phyloP scores from a whole-genome alignment of 2,797 vertebrate genomes.

The Argentina silus region DNA sequence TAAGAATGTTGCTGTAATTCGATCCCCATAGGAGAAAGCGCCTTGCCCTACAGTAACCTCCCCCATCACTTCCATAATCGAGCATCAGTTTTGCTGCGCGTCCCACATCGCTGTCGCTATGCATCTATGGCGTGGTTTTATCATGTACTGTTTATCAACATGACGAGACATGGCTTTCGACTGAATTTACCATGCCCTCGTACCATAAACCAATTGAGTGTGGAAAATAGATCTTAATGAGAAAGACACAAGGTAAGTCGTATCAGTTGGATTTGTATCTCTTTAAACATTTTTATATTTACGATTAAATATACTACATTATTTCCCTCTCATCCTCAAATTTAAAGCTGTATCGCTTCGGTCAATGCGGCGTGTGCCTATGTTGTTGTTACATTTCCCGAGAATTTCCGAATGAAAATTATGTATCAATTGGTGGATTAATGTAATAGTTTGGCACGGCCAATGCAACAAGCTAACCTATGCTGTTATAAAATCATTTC shows the following conservation, averaged over 20 bases:
- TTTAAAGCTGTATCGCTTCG: background rate
- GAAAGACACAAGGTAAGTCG: constrained; percentile 65
- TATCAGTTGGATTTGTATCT: background rate
- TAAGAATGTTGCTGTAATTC: constrained; percentile 74
- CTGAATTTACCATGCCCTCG: constrained; percentile 25
- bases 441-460: background rate
- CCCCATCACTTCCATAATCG: constrained; percentile 51
- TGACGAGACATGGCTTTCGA: constrained; percentile 58
- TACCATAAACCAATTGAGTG: constrained; percentile 50
- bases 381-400: background rate
- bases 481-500: too few species aligned
- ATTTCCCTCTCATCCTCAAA: background rate
- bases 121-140: constrained; percentile 37
- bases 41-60: constrained; percentile 47
- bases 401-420: background rate
- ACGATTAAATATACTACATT: background rate
- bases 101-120: constrained; percentile 54
- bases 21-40: constrained; percentile 48
- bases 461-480: too few species aligned
- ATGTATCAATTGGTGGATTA: constrained; percentile 5
- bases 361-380: constrained; percentile 51
- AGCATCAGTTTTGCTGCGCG: constrained; percentile 62
- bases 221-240: constrained; percentile 66
- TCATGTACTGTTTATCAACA: constrained; percentile 36
- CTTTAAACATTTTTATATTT: background rate